Conservation (phyloP, 2,888 invertebrate species). For the Eugnorisma glareosa region DNA sequence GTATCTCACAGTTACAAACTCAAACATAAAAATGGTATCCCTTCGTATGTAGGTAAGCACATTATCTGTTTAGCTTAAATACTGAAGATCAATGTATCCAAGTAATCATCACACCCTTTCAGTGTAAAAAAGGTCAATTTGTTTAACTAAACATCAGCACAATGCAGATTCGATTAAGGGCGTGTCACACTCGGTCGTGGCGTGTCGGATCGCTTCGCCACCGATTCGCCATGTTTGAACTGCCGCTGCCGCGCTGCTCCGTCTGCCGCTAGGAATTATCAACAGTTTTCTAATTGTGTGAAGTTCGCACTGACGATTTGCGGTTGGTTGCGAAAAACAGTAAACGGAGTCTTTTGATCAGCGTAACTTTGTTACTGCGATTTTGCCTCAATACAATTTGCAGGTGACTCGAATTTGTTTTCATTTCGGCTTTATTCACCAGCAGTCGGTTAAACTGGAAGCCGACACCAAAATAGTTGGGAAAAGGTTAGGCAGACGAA, state of each 20-base stretch:
- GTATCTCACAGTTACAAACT: neutral
- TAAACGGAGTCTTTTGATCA: neutral
- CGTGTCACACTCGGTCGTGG: constrained; percentile 43
- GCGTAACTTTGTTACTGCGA: neutral
- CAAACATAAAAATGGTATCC: neutral
- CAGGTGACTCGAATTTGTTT: neutral
- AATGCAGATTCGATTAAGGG: constrained; percentile 60
- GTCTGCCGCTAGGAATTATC: constrained; percentile 50
- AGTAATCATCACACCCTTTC: neutral
- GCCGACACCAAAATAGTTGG: neutral
- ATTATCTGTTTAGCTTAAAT: neutral
- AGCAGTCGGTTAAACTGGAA: neutral
- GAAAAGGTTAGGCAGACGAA: neutral
- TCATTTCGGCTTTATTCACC: neutral
- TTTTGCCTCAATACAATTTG: neutral
- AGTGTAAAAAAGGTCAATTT: constrained; percentile 14
- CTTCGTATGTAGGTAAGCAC: neutral
- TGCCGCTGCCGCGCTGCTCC: constrained; percentile 12
- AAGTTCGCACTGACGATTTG: constrained; percentile 35
- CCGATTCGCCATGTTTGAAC: constrained; percentile 50
- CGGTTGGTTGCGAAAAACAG: constrained; percentile 29
- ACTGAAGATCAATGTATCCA: neutral
- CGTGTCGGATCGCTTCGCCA: constrained; percentile 53
- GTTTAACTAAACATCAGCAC: constrained; percentile 18
- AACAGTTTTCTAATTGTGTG: constrained; percentile 66